These are phyloP conservation scores for Merluccius polli DNA, from an alignment of 2,797 vertebrate genomes.

Conservation along the genomic window DNA sequence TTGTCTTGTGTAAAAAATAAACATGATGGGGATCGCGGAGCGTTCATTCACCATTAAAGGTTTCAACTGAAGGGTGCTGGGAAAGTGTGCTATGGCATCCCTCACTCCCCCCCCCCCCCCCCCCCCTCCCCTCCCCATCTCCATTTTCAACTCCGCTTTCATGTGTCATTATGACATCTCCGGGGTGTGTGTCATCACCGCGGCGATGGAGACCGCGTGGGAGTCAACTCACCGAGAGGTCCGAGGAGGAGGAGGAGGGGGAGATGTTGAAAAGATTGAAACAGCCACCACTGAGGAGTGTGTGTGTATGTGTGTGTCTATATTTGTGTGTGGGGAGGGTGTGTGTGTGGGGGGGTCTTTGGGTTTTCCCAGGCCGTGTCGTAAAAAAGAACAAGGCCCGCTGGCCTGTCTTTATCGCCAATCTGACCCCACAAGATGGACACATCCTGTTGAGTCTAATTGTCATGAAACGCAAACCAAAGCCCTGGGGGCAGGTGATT, in stretches of 20 bases:
- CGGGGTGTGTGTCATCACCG: constrained; percentile 19
- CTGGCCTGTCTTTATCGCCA: constrained; percentile 55
- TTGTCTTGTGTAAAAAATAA: neutral
- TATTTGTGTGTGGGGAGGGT: no score
- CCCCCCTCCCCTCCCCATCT: neutral
- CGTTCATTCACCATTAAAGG: neutral
- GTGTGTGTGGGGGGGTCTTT: constrained; percentile 9
- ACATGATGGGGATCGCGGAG: neutral
- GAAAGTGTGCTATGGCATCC: constrained; percentile 38
- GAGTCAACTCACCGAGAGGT: constrained; percentile 47
- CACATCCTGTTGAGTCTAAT: constrained; percentile 64
- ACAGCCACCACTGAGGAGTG: neutral
- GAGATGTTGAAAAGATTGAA: constrained; percentile 21
- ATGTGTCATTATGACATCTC: constrained; percentile 38
- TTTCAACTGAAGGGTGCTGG: constrained; percentile 27
- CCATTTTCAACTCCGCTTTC: constrained; percentile 27
- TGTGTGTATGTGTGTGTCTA: no score
- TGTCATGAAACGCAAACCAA: constrained; percentile 63
- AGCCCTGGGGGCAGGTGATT: constrained; percentile 41
- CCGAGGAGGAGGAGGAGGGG: constrained; percentile 14
- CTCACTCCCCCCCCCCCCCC: no score
- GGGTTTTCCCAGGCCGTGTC: constrained; percentile 57
- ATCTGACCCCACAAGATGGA: constrained; percentile 65
- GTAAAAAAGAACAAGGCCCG: constrained; percentile 3
- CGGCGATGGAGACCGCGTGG: constrained; percentile 18